Evolutionary conservation across 2,113 vertebrate genomes (phyloP).

Genomic region (Gallinago paraguaiae): DNA sequence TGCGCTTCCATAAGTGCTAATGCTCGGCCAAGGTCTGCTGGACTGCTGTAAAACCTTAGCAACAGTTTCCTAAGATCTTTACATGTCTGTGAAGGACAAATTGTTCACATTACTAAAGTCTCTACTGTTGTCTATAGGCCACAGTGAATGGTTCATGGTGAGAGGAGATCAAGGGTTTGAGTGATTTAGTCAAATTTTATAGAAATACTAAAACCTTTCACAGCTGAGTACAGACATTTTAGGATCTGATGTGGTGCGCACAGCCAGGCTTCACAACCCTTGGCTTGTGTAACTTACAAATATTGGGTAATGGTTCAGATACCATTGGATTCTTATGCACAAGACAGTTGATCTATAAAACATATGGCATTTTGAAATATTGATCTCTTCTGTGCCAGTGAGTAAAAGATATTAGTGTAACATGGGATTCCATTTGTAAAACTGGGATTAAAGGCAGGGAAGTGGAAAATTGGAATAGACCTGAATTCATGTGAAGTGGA

Average conservation of each 20-base stretch:
- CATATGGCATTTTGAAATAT: slow-evolving; percentile 79
- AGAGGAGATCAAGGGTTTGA: background rate
- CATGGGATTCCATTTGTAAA: slow-evolving; percentile 76
- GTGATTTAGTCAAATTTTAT: background rate
- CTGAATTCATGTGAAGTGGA: slow-evolving; percentile 74
- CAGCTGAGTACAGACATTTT: background rate
- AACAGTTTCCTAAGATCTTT: background rate
- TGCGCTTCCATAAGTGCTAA: background rate
- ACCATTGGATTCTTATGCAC: slow-evolving; percentile 62
- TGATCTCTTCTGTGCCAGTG: slow-evolving; percentile 73
- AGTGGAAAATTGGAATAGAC: slow-evolving; percentile 82
- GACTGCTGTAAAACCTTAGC: background rate
- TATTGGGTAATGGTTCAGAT: slow-evolving; percentile 43
- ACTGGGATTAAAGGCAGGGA: slow-evolving; percentile 77
- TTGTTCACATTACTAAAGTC: background rate
- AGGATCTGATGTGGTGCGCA: background rate
- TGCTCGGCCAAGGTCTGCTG: background rate
- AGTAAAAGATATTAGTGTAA: slow-evolving; percentile 76
- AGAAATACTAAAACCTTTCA: background rate
- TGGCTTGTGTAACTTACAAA: slow-evolving; percentile 20
- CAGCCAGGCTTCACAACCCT: background rate
- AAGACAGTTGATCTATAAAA: slow-evolving; percentile 73
- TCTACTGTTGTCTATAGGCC: background rate
- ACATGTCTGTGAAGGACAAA: background rate
- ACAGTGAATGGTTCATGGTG: background rate